Evolutionary conservation across 2,797 vertebrate genomes (phyloP).

Genomic region (Pagetopsis macropterus): DNA sequence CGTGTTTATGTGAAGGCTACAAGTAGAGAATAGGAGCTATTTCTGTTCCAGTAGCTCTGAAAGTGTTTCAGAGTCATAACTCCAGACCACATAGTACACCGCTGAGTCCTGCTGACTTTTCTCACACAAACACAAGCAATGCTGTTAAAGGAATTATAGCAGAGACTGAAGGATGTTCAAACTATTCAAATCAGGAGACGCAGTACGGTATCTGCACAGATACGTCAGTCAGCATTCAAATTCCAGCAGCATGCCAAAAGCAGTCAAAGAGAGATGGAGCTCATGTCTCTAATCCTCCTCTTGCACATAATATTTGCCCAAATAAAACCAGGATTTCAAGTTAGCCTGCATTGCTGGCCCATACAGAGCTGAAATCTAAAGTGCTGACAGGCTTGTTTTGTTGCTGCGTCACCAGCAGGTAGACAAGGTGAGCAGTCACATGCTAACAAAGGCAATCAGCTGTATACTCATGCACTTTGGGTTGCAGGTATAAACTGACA

Average conservation of each 20-base stretch:
- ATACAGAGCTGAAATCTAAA: constrained; percentile 45
- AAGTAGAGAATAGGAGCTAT: constrained; percentile 51
- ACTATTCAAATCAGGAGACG: constrained; percentile 55
- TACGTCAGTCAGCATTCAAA: constrained; percentile 34
- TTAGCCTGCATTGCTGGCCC: constrained; percentile 59
- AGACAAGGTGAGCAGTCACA: constrained; percentile 41
- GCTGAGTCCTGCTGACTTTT: constrained; percentile 31
- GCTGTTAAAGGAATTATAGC: constrained; percentile 8
- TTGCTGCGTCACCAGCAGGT: constrained; percentile 17
- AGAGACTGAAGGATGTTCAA: constrained; percentile 13
- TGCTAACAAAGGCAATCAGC: constrained; percentile 11
- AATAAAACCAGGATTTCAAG: constrained; percentile 72
- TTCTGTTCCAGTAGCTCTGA: constrained; percentile 50
- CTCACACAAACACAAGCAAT: background rate
- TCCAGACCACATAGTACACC: constrained; percentile 27
- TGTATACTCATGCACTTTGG: constrained; percentile 2
- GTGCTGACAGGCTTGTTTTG: constrained; percentile 44
- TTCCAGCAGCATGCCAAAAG: background rate
- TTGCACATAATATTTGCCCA: constrained; percentile 14
- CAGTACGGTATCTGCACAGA: constrained; percentile 1
- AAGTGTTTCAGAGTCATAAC: constrained; percentile 60
- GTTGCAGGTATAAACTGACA: constrained; percentile 33
- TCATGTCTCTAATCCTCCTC: constrained; percentile 17
- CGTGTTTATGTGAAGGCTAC: constrained; percentile 2
- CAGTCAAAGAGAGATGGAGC: constrained; percentile 16